Base-by-base conservation (phyloP, 2,113 vertebrate species). In the Brachyistius frenatus region DNA sequence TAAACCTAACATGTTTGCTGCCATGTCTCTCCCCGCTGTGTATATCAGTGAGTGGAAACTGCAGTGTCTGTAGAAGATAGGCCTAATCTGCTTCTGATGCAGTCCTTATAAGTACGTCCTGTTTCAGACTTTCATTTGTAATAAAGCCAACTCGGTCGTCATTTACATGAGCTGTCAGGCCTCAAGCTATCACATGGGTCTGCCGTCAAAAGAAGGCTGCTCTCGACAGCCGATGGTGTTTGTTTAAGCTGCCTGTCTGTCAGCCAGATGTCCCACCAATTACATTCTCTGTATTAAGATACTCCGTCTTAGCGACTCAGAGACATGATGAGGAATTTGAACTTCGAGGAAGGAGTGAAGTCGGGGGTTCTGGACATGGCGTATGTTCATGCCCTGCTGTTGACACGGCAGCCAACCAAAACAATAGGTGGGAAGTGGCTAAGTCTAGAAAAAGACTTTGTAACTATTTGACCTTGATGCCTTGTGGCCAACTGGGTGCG, bases 181-280 rank as follows among this genome's bases (percentile, higher is more conserved):
- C 23, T 70, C 55, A 78, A 78, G 13, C 71, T 66, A 16, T 74
- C 52, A 13, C 30, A 23, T 53, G 13, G 35, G n/a, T 67, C 23
- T 52, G 37, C 68, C 37, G 70, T 41, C 10, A 65, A 55, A 54
- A 66, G 31, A 70, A 39, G 66, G 31, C 31, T 14, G 7, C 64
- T 5, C 5, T 70, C 54, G n/a, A 2, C 37, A 58, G 37, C 73
- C 46, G 41, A 4, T 61, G 69, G 76, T 23, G 63, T 76, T 39
- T 56, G 8, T 55, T 50, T 61, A 71, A 62, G 30, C 76, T 15
- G 49, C 39, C 66, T 49, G 62, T 83, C 87, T 71, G 23, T 14
- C 60, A 65, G 41, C 13, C 30, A 5, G 2, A 14, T 70, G 71
- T 61, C 71, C 15, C 3, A 6, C 2, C 66, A 76, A 62, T 69